Percentiles rank a stretch among this genome's conserved stretches.
Conservation (phyloP, 2,797 vertebrate genomes). For the Galagoides demidoff region DNA sequence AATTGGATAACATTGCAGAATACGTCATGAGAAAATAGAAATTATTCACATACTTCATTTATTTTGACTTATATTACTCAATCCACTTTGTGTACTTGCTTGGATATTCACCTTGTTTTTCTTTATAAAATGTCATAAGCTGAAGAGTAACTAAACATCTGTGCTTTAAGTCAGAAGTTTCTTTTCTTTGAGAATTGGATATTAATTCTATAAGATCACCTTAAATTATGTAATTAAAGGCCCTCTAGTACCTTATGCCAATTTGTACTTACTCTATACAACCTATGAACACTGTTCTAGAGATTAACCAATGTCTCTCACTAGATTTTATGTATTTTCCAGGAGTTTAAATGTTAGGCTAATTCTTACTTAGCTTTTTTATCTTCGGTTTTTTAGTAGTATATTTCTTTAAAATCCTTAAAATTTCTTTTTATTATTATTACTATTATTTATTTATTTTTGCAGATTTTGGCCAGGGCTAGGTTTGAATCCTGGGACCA, state of each 20-base stretch:
- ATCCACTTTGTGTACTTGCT: not conserved
- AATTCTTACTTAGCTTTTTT: constrained; percentile 42
- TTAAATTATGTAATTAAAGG: constrained; percentile 64
- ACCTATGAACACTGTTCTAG: constrained; percentile 6
- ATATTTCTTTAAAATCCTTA: constrained; percentile 45
- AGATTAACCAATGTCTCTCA: constrained; percentile 35
- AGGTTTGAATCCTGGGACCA: no score
- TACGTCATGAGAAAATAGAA: constrained; percentile 40
- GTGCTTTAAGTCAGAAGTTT: not conserved
- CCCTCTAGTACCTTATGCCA: not conserved
- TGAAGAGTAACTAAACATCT: constrained; percentile 33
- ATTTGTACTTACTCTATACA: constrained; percentile 2
- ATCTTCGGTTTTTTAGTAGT: not conserved
- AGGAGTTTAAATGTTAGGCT: constrained; percentile 56
- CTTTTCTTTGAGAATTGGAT: not conserved
- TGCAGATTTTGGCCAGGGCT: no score
- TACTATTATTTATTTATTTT: no score
- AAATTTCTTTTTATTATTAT: not conserved
- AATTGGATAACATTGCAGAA: constrained; percentile 29
- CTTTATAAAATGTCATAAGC: not conserved
- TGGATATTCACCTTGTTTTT: not conserved
- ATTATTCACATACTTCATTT: constrained; percentile 56
- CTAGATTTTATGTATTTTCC: constrained; percentile 48
- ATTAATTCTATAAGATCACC: constrained; percentile 39
- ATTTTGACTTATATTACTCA: constrained; percentile 54